phyloP scores from a whole-genome alignment of 1,140 invertebrate genomes.

The Bombus waltoni region DNA sequence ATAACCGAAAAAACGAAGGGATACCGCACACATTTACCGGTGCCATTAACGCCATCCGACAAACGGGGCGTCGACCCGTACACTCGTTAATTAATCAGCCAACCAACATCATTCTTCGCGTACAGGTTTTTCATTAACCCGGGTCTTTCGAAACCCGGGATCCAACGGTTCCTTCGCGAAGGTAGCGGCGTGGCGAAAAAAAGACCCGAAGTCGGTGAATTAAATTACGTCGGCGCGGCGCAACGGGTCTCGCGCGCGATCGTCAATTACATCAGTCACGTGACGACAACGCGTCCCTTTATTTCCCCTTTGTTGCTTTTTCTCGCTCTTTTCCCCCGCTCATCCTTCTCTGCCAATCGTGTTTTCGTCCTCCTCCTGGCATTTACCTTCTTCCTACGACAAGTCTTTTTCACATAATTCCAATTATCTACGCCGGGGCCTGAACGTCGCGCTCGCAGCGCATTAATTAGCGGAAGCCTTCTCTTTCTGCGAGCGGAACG shows the following conservation, averaged over 20 bases:
- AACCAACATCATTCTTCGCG: slow-evolving; percentile 9
- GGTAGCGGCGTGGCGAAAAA: slow-evolving; percentile 22
- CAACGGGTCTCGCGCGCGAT: slow-evolving; percentile 46
- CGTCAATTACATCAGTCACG: slow-evolving; percentile 81
- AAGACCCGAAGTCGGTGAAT: slow-evolving; percentile 76
- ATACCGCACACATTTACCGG: not conserved
- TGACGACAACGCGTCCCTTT: slow-evolving; percentile 70
- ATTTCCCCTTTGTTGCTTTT: slow-evolving; percentile 43
- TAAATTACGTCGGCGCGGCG: slow-evolving; percentile 73
- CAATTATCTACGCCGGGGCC: slow-evolving; percentile 78
- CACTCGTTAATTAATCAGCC: slow-evolving; percentile 47
- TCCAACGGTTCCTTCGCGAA: slow-evolving; percentile 22
- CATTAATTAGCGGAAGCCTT: slow-evolving; percentile 80
- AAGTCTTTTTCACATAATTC: slow-evolving; percentile 78
- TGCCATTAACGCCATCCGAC: slow-evolving; percentile 12
- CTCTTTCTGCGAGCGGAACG: not conserved
- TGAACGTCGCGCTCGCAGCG: slow-evolving; percentile 59
- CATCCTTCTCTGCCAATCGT: not conserved
- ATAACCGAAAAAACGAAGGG: not conserved
- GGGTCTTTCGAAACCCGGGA: not conserved
- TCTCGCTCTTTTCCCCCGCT: not conserved
- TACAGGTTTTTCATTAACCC: slow-evolving; percentile 38
- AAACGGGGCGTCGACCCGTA: slow-evolving; percentile 9
- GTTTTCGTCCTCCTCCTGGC: not conserved
- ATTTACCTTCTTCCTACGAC: slow-evolving; percentile 50